These are phyloP conservation scores for Plemyria rubiginata DNA, from an alignment of 2,888 invertebrate genomes.

Conservation along the genomic window DNA sequence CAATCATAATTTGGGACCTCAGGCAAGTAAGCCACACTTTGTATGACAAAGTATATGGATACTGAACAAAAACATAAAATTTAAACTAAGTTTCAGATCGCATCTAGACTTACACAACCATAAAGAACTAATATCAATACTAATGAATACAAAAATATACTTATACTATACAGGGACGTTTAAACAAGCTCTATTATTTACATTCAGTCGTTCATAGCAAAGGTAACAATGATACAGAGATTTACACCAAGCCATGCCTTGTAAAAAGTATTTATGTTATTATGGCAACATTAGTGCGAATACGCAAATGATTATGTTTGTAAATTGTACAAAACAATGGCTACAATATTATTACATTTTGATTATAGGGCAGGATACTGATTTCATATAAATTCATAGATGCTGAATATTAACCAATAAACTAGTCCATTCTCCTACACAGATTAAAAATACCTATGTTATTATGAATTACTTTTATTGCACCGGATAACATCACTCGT, in stretches of 20 bases:
- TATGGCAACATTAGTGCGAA: slow-evolving; percentile 72
- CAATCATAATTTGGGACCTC: slow-evolving; percentile 24
- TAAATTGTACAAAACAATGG: slow-evolving; percentile 69
- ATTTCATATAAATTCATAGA: slow-evolving; percentile 28
- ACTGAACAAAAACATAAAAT: slow-evolving; percentile 46
- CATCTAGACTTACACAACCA: slow-evolving; percentile 65
- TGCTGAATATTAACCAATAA: slow-evolving; percentile 26
- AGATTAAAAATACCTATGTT: slow-evolving; percentile 31
- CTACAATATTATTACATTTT: slow-evolving; percentile 42
- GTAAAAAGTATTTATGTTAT: slow-evolving; percentile 59
- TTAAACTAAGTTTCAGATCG: slow-evolving; percentile 64
- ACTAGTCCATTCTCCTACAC: slow-evolving; percentile 10
- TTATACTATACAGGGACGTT: slow-evolving; percentile 51
- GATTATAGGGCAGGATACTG: slow-evolving; percentile 26
- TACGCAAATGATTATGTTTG: slow-evolving; percentile 51
- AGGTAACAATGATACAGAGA: slow-evolving; percentile 37
- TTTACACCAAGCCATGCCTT: slow-evolving; percentile 41
- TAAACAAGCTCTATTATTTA: slow-evolving; percentile 66
- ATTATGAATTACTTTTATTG: slow-evolving; percentile 43
- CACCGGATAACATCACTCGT: slow-evolving; percentile 26
- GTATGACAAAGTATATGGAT: slow-evolving; percentile 60
- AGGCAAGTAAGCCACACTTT: slow-evolving; percentile 59
- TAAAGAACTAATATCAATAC: slow-evolving; percentile 53
- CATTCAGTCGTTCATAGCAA: slow-evolving; percentile 64
- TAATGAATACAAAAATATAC: slow-evolving; percentile 46